Conservation (phyloP, 2,888 invertebrate genomes). For the Dolichopus griseipennis region DNA sequence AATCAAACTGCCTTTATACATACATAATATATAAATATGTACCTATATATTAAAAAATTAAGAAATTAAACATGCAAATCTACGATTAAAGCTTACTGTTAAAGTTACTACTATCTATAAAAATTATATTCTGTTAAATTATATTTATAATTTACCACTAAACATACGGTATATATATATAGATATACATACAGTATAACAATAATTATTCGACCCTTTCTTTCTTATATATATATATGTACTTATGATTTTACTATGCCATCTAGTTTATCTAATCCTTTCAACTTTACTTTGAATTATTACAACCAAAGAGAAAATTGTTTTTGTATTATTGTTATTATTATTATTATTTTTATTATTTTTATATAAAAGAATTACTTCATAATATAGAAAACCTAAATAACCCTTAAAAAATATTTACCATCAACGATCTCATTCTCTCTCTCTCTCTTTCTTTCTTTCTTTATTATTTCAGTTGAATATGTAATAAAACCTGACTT, state of each 20-base stretch:
- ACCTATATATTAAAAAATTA: too few species aligned
- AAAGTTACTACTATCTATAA: neutral
- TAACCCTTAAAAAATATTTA: slow-evolving; percentile 1
- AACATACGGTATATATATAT: neutral
- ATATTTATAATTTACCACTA: neutral
- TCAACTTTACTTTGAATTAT: neutral
- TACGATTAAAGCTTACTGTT: neutral
- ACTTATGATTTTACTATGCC: too few species aligned
- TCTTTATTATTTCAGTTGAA: neutral
- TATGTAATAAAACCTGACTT: slow-evolving; percentile 3
- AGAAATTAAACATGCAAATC: neutral
- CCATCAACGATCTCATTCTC: neutral
- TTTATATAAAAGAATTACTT: neutral
- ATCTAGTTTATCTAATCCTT: neutral
- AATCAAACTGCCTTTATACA: too few species aligned
- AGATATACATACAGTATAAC: neutral
- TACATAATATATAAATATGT: too few species aligned
- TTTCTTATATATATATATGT: too few species aligned
- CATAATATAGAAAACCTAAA: neutral
- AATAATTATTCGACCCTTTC: neutral
- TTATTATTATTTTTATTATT: neutral
- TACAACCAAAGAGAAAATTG: neutral
- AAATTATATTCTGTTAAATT: neutral
- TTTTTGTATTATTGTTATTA: neutral
- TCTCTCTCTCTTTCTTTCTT: neutral